These are phyloP conservation scores for Meteorus colon DNA, from an alignment of 2,888 invertebrate species.

Conservation along the genomic window DNA sequence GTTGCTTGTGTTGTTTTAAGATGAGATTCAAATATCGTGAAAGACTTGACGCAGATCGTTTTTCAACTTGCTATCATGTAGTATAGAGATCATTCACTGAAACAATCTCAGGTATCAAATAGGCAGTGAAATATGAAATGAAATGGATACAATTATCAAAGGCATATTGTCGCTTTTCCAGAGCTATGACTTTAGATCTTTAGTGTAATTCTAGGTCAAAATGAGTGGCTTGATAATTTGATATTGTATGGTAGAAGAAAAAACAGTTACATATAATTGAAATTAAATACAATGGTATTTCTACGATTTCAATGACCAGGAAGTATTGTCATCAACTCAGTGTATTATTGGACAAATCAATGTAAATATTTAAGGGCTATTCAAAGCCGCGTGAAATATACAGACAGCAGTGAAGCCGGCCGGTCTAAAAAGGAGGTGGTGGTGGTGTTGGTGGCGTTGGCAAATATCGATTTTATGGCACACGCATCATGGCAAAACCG, in stretches of 20 bases:
- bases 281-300: not conserved
- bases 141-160: not conserved
- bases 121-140: not conserved
- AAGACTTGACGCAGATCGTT: not conserved
- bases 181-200: not conserved
- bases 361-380: constrained; percentile 51
- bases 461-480: constrained; percentile 54
- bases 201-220: constrained; percentile 6
- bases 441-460: constrained; percentile 48
- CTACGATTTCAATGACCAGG: not conserved
- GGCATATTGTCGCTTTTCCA: no score
- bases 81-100: not conserved
- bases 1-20: not conserved
- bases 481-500: constrained; percentile 49
- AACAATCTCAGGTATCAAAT: not conserved
- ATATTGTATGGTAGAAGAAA: not conserved
- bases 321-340: not conserved
- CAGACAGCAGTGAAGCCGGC: constrained; percentile 43
- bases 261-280: not conserved
- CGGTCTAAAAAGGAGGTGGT: constrained; percentile 43
- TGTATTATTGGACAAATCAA: constrained; percentile 9
- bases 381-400: constrained; percentile 39
- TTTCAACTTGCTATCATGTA: not conserved
- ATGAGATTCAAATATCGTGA: not conserved
- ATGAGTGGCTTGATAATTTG: not conserved